Conservation (phyloP, 2,113 vertebrate genomes). For the Anser brachyrhynchus region DNA sequence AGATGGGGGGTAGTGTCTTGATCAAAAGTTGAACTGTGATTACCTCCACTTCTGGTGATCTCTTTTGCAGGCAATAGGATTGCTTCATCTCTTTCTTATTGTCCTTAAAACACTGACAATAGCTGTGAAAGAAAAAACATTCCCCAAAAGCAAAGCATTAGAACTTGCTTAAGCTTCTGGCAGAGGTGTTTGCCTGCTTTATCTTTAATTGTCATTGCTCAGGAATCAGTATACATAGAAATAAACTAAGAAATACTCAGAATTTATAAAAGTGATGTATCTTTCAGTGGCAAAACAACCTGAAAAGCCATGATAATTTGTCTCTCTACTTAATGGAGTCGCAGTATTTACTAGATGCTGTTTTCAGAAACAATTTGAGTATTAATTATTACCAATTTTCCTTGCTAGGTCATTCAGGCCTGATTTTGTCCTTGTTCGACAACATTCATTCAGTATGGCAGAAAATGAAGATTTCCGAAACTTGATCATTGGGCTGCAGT, state of each 20-base stretch:
- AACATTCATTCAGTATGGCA: constrained; percentile 96
- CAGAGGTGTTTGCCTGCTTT: not conserved
- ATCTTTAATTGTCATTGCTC: not conserved
- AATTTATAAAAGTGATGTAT: not conserved
- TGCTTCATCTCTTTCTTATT: not conserved
- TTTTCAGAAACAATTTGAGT: not conserved
- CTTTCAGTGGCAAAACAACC: not conserved
- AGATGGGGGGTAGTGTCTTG: not conserved
- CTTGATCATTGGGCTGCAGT: constrained; percentile 95
- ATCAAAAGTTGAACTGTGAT: not conserved
- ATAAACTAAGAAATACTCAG: not conserved
- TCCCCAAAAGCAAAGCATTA: not conserved
- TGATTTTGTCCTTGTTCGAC: constrained; percentile 94
- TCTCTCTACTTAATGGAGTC: not conserved
- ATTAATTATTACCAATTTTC: not conserved
- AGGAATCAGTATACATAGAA: not conserved
- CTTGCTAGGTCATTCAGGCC: constrained; percentile 89
- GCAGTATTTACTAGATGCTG: not conserved
- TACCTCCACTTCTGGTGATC: not conserved
- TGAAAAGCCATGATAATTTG: not conserved
- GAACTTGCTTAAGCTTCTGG: not conserved
- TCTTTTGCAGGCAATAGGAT: fast-evolving
- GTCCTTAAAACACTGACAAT: not conserved
- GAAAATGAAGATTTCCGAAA: constrained; percentile 97
- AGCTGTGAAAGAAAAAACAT: not conserved